Base-by-base conservation (phyloP, 2,888 invertebrate species). In the Kryphioiulus occultus region DNA sequence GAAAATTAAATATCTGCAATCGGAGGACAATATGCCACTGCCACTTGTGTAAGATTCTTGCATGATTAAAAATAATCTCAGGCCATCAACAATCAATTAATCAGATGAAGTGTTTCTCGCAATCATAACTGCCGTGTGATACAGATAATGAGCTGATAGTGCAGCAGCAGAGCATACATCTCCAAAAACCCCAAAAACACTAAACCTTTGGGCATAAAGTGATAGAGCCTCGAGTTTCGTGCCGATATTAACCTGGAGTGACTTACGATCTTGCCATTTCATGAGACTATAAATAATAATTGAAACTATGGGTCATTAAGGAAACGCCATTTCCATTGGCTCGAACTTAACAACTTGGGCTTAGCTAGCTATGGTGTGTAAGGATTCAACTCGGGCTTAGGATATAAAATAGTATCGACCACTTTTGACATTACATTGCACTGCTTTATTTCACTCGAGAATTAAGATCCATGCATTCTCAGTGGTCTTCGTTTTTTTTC, bases 251-350 rank as follows among this genome's bases (percentile, higher is more conserved):
- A 78, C 3, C 78, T 30, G 78, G 30, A 78, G 78, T 30, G 78
- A 30, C 78, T 78, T 78, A 30, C 78, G 15, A 17, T 78, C 26
- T 15, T 30, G 78, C 30, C 53, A 17, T 26, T 78, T 78, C 78
- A 78, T 26, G 30, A 17, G 15, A 15, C 78, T 78, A 78, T 78
- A 78, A 78, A 78, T 78, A 30, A 78, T 78, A 78, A 78, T 78
- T 78, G 78, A 78, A 78, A 78, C 78, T 30, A 78, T 78, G 30
- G 78, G 30, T 30, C 78, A 78, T 78, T 78, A 30, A 78, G 30
- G 78, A 78, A 30, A 78, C 12, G 78, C 26, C 78, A 15, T 30
- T 78, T 78, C 78, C 78, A 78, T 78, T 78, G 78, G 78, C 30
- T 30, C 78, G 15, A 78, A 78, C 30, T 30, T 30, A 78, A 78